Evolutionary conservation across 2,797 vertebrate species (phyloP), one percentile per base, ranked within the genome.

Genomic region (Darevskia mixta): DNA sequence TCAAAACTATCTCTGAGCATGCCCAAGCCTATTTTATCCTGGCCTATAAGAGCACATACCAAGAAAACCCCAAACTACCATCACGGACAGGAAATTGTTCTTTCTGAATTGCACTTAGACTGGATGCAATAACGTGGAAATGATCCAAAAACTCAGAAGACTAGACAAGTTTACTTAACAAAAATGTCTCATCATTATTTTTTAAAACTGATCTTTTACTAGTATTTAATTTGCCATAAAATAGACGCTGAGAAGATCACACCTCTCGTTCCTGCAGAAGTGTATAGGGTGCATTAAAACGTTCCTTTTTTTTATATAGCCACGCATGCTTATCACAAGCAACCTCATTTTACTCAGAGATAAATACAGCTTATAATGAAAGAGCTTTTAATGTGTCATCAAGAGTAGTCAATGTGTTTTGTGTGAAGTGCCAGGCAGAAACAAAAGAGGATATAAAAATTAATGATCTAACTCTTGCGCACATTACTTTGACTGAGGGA

Each of bases 331-430:
- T 90, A 55, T 78, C n/a, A 76, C 27, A 93, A 92, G 23, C 58
- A 92, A 86, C 5, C 75, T 88, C 72, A 89, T 94, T 96, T 95
- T 95, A 88, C 78, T 95, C 11, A 78, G 32, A 88, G 84, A 89
- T 43, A 94, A 90, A 92, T 84, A 89, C 87, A 87, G 77, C 45
- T 89, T 86, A 76, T 17, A 92, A 15, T 90, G 55, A 90, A 92
- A 94, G 85, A 93, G 78, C 27, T 94, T 94, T 95, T 94, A 92
- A 90, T 90, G 86, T 94, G 35, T 88, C 89, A 73, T 93, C 93
- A 94, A 77, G 78, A 91, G 75, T 85, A 86, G 35, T 79, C 88
- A 88, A 82, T 72, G 78, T 88, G 27, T 85, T 96, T 95, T 81
- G 91, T 90, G 83, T 93, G 86, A 97, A 94, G 83, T 90, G 23